Base-by-base conservation (phyloP, 23 tunicate genomes). In the Diplosoma virens region DNA sequence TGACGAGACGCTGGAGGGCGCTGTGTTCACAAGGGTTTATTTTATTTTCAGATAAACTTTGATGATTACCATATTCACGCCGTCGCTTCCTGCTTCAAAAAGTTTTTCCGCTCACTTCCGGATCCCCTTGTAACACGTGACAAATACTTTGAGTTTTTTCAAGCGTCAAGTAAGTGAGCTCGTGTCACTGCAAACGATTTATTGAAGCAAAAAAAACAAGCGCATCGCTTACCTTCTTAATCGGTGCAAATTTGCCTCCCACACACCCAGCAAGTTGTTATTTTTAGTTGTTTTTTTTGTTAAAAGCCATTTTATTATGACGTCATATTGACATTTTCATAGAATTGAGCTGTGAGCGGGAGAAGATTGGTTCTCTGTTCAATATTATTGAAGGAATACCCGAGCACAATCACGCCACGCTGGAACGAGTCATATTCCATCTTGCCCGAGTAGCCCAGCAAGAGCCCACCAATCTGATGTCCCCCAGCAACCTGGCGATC, bases 401-500 rank as follows among this genome's bases (percentile, higher is more conserved):
- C 30, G 52, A 34, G 61, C 90, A 85, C 73, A 80, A 85, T 64
- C 73, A 78, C 79, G 76, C 77, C 33, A 85, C 85, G 2, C 41
- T 86, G 46, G 93, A 86, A 56, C 75, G 93, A 1, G 66, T 86
- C 59, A 58, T 86, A 55, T 86, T 86, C 77, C 93, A 86, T 33
- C 68, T 86, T 7, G 85, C 85, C 56, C 75, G 93, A n/a, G 93
- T 86, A 25, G 85, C 93, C 26, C 85, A 79, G 29, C 79, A 79
- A 61, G 77, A 79, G 36, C 75, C 84, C 60, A 79, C 84, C 68
- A 86, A 86, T 68, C 79, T 61, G 35, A 86, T 86, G 93, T 75
- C 84, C 31, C 85, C 93, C 18, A 74, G 75, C 73, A 86, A 86
- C 37, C 70, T 86, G 56, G 93, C 93, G 41, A 80, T 86, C 30